Evolutionary conservation across 2,113 vertebrate species (phyloP).

Genomic region (Butorides virescens): DNA sequence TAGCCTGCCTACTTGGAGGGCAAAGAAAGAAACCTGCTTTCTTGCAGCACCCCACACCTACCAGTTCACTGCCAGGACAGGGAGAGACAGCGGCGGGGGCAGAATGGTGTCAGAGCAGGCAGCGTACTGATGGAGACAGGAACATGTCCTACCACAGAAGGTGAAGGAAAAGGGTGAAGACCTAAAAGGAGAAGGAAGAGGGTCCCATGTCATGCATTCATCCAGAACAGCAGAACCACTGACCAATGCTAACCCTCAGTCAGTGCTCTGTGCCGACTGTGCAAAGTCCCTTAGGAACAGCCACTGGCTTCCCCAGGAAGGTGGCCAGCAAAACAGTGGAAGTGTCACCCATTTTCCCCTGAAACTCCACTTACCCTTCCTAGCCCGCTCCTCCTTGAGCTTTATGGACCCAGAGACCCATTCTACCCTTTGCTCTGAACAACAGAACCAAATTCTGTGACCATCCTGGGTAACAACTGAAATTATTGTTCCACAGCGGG

Average conservation of each 20-base stretch:
- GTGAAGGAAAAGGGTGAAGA: background rate
- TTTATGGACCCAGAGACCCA: background rate
- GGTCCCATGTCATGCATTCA: background rate
- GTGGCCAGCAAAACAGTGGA: background rate
- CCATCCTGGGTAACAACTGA: background rate
- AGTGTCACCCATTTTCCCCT: background rate
- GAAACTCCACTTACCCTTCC: background rate
- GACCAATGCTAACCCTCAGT: background rate
- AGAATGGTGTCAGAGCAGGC: accelerated
- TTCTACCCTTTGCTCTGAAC: background rate
- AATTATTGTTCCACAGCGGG: background rate
- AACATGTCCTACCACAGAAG: background rate
- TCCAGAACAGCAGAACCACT: background rate
- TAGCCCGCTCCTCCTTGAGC: background rate
- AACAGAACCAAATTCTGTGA: background rate
- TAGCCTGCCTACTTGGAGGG: background rate
- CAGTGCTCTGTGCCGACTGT: background rate
- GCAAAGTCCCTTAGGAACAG: background rate
- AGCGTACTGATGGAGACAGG: background rate
- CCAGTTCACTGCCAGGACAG: background rate
- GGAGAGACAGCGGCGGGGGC: background rate
- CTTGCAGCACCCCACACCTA: background rate
- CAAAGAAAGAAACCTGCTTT: background rate
- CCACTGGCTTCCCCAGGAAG: background rate
- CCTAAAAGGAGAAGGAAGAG: background rate